phyloP scores from a whole-genome alignment of 2,888 invertebrate species.

The Calameuta pallipes region DNA sequence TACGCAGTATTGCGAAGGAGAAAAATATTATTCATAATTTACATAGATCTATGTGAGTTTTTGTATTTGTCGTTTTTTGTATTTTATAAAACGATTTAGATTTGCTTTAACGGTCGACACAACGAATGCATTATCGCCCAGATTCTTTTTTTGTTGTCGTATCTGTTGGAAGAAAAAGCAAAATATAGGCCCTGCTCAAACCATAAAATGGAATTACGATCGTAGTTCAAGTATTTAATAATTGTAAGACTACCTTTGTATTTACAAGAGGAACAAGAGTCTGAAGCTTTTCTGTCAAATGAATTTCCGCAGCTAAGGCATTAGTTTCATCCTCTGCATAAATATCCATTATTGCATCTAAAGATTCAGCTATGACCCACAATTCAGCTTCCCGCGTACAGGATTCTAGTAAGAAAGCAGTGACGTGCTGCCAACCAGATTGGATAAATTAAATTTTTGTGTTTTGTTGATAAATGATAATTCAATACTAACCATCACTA shows the following conservation, averaged over 20 bases:
- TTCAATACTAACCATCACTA: slow-evolving; percentile 43
- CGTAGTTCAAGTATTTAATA: background rate
- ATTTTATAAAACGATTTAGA: slow-evolving; percentile 78
- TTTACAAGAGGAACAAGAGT: slow-evolving; percentile 73
- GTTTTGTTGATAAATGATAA: slow-evolving; percentile 7
- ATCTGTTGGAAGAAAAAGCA: slow-evolving; percentile 67
- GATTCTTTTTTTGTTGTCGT: slow-evolving; percentile 73
- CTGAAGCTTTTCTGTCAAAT: slow-evolving; percentile 73
- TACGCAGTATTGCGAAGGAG: background rate
- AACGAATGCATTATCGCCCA: slow-evolving; percentile 77
- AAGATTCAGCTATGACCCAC: slow-evolving; percentile 80
- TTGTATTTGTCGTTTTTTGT: slow-evolving; percentile 69
- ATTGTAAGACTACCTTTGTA: slow-evolving; percentile 70
- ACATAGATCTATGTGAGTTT: slow-evolving; percentile 25
- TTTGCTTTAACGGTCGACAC: slow-evolving; percentile 78
- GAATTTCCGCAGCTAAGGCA: slow-evolving; percentile 72
- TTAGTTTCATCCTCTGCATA: slow-evolving; percentile 83
- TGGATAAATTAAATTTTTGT: background rate
- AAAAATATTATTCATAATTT: background rate
- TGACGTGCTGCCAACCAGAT: slow-evolving; percentile 59
- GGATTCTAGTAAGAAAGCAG: slow-evolving; percentile 74
- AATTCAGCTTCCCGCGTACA: slow-evolving; percentile 72
- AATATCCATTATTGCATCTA: slow-evolving; percentile 82
- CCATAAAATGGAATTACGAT: background rate
- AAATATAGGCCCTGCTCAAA: slow-evolving; percentile 8